phyloP scores from a whole-genome alignment of 2,888 invertebrate genomes.

The Lathronympha strigana region DNA sequence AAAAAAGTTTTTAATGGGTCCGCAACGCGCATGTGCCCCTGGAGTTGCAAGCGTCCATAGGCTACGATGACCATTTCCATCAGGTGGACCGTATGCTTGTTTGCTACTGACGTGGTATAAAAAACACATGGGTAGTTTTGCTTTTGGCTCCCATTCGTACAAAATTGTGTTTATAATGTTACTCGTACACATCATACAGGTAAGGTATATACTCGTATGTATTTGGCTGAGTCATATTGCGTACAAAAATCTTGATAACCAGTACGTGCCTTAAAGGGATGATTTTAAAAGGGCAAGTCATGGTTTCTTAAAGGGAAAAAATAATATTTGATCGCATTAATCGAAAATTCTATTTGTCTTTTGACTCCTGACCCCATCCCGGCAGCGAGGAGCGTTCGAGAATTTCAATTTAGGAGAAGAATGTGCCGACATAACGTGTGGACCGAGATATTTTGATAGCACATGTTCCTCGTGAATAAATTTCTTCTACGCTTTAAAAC shows the following conservation, averaged over 20 bases:
- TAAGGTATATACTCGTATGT: background rate
- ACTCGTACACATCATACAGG: too few species aligned
- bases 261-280: constrained; percentile 9
- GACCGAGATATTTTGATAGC: constrained; percentile 85
- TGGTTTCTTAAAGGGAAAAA: constrained; percentile 55
- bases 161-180: too few species aligned
- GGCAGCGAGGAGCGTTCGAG: constrained; percentile 78
- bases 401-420: constrained; percentile 86
- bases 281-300: constrained; percentile 15
- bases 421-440: constrained; percentile 84
- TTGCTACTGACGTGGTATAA: too few species aligned
- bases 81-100: too few species aligned
- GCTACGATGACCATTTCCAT: too few species aligned
- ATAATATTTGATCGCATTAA: constrained; percentile 77
- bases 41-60: too few species aligned
- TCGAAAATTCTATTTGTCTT: constrained; percentile 83
- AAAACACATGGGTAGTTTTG: too few species aligned
- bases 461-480: constrained; percentile 83
- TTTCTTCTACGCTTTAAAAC: constrained; percentile 82
- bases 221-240: background rate
- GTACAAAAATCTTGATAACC: constrained; percentile 20
- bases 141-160: too few species aligned
- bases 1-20: too few species aligned
- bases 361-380: constrained; percentile 78
- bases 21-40: too few species aligned